Base-by-base conservation (phyloP, 2,888 invertebrate species). In the Chloroclystis v-ata region DNA sequence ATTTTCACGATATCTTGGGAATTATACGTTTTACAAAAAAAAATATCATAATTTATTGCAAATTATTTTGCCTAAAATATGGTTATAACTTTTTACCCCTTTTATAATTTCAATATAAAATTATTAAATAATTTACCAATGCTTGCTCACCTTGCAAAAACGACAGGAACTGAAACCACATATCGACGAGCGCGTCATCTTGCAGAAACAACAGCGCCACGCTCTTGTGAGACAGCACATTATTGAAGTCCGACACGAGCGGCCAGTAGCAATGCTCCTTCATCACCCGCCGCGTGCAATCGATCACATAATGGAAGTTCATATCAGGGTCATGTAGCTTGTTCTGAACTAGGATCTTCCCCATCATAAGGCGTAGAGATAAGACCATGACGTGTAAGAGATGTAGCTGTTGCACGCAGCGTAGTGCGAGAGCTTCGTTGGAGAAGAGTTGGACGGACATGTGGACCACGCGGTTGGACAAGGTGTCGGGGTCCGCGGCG, bases 181-280 rank as follows among this genome's bases (percentile, higher is more conserved):
- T 95, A 66, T 95, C 93, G 32, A 98, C 90, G n/a, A 98, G 90
- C 52, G 93, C 92, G 69, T 95, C 93, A 70, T 98, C 96, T 41
- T 93, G 92, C 81, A 98, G 90, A 73, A 99, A 98, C 70, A 94
- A 91, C 60, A 96, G 82, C 10, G 98, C 97, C 2, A 99, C 96
- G 10, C 95, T 95, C 67, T 93, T 91, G 73, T 99, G 98, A 0
- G 97, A 96, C 10, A 99, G 89, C 41, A 99, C 95, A 78, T 98
- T 99, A 73, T 98, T 98, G 61, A 99, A 92, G 84, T 99, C 98
- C 0, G 97, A 97, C 26, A 98, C 97, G 5, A 98, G 89, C 0
- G 98, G 98, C 98, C 98, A 99, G 78, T 98, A 98, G 82, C 97
- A 97, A 77, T 99, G 98, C 72, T 98, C 96, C 83, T 97, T 97